Base-by-base conservation (phyloP, 1,140 invertebrate species). In the Elymnias hypermnestra region DNA sequence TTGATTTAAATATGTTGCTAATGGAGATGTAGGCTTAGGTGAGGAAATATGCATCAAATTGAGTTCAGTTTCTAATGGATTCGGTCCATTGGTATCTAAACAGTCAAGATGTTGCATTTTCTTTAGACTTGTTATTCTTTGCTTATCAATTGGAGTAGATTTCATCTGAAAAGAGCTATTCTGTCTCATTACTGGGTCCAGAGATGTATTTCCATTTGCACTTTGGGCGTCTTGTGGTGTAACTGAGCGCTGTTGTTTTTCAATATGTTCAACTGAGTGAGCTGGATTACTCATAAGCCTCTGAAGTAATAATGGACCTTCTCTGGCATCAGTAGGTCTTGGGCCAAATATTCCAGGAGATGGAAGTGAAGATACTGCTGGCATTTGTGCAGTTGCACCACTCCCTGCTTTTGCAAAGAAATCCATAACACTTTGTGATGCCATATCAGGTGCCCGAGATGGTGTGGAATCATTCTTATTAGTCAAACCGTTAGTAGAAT, bases 181-280 rank as follows among this genome's bases (percentile, higher is more conserved):
- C 54, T 76, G 69, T 38, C 69, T 57, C 47, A 77, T 66, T 19
- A 60, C 37, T 29, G 67, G 48, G 41, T 84, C 79, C 55, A 78
- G 31, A 35, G 64, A 61, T 21, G 68, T 65, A 54, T 73, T 79
- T n/a, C 74, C 79, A 71, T 82, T 82, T 8, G 73, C 54, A 45
- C 53, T 62, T 43, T 79, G 63, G 12, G 83, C 78, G 37, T 89
- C 89, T 47, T 89, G 91, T 8, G 90, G 92, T 6, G 91, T 94
- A 40, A 89, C 89, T 22, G 91, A 92, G 35, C 93, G 88, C 60
- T 95, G 94, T 57, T 95, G 94, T 53, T 95, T 94, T 63, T 97
- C 95, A 63, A 97, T 94, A 72, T 96, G 93, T 64, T 96, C 94
- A 5, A 97, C 90, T 35, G 90, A 92, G 65, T 94, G 93, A 14